A percentile compares a stretch with the other conserved stretches of the same genome.
Conservation (phyloP, 2,888 invertebrate genomes). For the Drosophila merina region DNA sequence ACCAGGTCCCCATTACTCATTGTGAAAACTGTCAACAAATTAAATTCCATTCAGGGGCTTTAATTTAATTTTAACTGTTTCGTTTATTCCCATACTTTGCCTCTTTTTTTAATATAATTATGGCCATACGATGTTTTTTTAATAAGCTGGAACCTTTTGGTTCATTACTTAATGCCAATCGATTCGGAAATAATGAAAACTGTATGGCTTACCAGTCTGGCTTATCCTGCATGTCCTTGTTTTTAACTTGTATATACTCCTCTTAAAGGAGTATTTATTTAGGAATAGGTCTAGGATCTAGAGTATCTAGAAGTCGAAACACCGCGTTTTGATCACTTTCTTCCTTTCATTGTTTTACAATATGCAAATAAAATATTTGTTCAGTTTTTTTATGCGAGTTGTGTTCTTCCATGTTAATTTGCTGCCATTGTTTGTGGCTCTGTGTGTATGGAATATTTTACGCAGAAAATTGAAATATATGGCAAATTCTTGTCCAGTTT, state of each 20-base stretch:
- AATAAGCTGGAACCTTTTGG: constrained; percentile 50
- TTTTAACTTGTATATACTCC: too few species aligned
- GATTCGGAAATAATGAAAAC: constrained; percentile 15
- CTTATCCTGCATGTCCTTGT: too few species aligned
- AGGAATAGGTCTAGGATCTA: background rate
- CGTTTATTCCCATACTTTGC: constrained; percentile 1
- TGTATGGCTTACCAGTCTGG: background rate
- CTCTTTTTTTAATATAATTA: constrained; percentile 24
- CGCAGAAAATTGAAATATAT: constrained; percentile 46
- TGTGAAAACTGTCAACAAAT: constrained; percentile 45
- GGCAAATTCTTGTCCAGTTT: constrained; percentile 12
- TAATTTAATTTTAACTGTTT: constrained; percentile 22
- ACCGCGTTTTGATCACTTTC: constrained; percentile 28
- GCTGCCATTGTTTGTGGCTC: constrained; percentile 38
- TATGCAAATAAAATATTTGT: constrained; percentile 30
- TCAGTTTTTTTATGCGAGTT: constrained; percentile 4
- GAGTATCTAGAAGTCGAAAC: constrained; percentile 17
- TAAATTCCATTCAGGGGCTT: constrained; percentile 38
- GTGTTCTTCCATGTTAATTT: constrained; percentile 61
- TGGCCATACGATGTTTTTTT: constrained; percentile 36
- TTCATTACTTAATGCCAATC: constrained; percentile 62
- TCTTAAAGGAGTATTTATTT: background rate
- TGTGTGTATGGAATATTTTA: constrained; percentile 47
- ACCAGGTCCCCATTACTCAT: constrained; percentile 30
- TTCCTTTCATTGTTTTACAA: constrained; percentile 24